These are phyloP conservation scores for Steinernema feltiae DNA, from an alignment of 1,140 invertebrate species.

Conservation along the genomic window DNA sequence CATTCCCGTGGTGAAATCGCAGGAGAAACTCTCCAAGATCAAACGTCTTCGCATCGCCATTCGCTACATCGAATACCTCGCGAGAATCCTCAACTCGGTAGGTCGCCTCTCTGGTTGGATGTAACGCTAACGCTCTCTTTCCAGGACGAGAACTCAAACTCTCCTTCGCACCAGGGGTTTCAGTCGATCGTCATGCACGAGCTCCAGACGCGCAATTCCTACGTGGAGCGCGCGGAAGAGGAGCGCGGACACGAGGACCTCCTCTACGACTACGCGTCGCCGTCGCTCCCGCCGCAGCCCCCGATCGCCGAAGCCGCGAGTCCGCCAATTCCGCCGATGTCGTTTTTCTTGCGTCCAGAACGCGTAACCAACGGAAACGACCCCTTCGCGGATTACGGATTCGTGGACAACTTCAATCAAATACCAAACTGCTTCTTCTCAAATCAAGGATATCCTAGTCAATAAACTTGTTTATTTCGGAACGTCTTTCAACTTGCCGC, in stretches of 20 bases:
- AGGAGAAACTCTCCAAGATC: neutral
- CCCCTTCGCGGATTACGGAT: too few species aligned
- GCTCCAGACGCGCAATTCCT: constrained; percentile 1
- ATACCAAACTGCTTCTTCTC: too few species aligned
- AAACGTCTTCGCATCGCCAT: neutral
- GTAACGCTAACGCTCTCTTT: neutral
- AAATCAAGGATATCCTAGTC: too few species aligned
- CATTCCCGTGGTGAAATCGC: neutral
- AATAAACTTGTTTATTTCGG: too few species aligned
- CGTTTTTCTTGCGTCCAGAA: too few species aligned
- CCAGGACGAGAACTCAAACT: neutral
- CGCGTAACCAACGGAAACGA: too few species aligned
- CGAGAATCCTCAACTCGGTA: neutral
- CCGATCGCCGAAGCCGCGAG: neutral
- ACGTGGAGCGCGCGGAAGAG: constrained; percentile 6
- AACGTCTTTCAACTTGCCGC: too few species aligned
- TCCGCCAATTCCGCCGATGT: neutral
- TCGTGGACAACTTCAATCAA: too few species aligned
- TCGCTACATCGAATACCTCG: constrained; percentile 1
- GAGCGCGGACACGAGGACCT: neutral
- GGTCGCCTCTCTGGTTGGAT: neutral
- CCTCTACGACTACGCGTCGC: neutral
- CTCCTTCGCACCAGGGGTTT: neutral
- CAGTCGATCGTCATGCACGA: neutral
- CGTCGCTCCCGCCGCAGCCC: neutral